These are phyloP conservation scores for Bufo gargarizans DNA, from an alignment of 2,113 vertebrate species.

Conservation along the genomic window DNA sequence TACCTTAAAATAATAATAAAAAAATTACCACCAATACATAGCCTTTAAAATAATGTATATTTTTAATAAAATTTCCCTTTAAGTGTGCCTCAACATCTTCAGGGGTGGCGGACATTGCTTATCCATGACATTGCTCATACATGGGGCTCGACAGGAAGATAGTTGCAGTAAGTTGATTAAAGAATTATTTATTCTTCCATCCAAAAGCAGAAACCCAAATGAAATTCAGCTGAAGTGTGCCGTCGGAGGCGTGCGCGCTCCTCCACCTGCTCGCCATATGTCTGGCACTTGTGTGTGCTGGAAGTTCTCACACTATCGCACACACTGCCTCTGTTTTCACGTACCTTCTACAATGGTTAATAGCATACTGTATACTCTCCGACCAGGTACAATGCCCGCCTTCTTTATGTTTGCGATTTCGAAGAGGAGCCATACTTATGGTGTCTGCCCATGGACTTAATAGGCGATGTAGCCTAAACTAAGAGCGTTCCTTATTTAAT, in stretches of 20 bases:
- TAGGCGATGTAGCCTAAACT: neutral
- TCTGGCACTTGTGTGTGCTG: conserved; percentile 37
- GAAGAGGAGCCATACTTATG: neutral
- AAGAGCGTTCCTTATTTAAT: neutral
- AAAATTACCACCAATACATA: no score
- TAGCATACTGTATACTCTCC: neutral
- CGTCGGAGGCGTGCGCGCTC: conserved; percentile 6
- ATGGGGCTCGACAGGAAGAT: neutral
- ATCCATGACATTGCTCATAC: neutral
- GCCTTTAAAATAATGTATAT: no score
- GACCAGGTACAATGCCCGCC: neutral
- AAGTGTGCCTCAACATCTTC: neutral
- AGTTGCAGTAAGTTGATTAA: conserved; percentile 33
- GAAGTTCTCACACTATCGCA: conserved; percentile 35
- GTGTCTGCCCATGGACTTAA: neutral
- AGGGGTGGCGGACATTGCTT: neutral
- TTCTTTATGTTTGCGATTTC: neutral
- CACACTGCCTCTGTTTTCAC: conserved; percentile 12
- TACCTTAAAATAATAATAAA: no score
- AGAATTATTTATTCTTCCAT: conserved; percentile 41
- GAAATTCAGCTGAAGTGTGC: conserved; percentile 26
- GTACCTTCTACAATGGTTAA: neutral
- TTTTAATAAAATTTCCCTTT: no score
- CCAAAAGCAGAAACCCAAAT: conserved; percentile 38
- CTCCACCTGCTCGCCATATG: conserved; percentile 51